These are phyloP conservation scores for Cremastinae sp. DNA, from an alignment of 2,888 invertebrate species.

Conservation along the genomic window DNA sequence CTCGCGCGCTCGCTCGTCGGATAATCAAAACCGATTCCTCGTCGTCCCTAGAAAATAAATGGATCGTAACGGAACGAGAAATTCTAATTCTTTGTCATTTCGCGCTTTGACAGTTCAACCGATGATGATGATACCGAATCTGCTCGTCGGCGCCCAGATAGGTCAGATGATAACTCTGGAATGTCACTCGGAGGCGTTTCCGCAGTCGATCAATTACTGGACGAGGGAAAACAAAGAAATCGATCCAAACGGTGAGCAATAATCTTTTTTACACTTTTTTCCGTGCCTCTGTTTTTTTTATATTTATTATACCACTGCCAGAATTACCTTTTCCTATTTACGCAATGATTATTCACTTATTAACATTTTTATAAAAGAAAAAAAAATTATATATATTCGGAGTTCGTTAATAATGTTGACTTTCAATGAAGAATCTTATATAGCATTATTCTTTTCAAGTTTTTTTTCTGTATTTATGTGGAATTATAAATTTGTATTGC, in stretches of 20 bases:
- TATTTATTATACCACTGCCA: too few species aligned
- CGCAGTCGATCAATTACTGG: constrained; percentile 94
- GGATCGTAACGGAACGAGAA: constrained; percentile 1
- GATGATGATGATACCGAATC: constrained; percentile 91
- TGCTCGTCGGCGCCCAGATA: constrained; percentile 89
- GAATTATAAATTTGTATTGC: too few species aligned
- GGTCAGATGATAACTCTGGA: constrained; percentile 89
- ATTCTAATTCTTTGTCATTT: constrained; percentile 18
- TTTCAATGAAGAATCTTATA: too few species aligned
- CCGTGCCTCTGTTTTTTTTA: too few species aligned
- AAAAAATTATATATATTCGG: too few species aligned
- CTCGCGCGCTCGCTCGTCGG: not conserved
- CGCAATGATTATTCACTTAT: too few species aligned
- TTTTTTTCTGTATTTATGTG: too few species aligned
- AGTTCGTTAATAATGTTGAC: too few species aligned
- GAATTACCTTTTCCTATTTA: too few species aligned
- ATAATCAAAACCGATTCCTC: not conserved
- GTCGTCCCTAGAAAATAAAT: not conserved
- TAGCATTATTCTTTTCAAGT: too few species aligned
- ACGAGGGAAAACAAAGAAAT: constrained; percentile 88
- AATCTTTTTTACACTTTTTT: not conserved
- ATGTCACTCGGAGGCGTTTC: constrained; percentile 92
- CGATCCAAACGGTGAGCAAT: constrained; percentile 86
- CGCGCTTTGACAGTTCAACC: constrained; percentile 86
- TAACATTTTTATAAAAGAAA: too few species aligned